phyloP scores from a whole-genome alignment of 1,140 invertebrate species.

The Steinernema khuongi region DNA sequence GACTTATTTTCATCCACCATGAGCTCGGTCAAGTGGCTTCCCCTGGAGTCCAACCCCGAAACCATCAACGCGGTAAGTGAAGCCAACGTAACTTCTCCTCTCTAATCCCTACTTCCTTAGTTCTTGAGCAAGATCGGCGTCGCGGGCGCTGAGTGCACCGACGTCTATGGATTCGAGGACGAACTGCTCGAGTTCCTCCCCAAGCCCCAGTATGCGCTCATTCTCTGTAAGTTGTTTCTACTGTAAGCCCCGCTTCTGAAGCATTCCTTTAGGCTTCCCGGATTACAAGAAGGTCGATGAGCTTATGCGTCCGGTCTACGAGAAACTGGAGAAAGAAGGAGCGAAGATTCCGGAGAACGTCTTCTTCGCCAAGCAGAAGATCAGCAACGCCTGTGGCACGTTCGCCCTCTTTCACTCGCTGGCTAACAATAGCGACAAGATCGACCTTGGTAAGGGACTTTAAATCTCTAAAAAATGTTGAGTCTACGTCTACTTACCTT shows the following conservation, averaged over 20 bases:
- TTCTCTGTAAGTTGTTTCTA: conserved; percentile 28
- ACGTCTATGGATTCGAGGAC: conserved; percentile 35
- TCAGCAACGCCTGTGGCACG: conserved; percentile 35
- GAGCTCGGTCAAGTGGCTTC: conserved; percentile 21
- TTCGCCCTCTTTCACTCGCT: conserved; percentile 36
- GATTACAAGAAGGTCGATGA: conserved; percentile 18
- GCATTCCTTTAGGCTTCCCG: conserved; percentile 19
- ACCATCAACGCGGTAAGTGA: conserved; percentile 37
- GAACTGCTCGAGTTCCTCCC: conserved; percentile 34
- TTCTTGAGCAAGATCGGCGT: conserved; percentile 36
- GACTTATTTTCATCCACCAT: too few species aligned
- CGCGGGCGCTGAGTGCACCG: conserved; percentile 19
- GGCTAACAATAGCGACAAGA: conserved; percentile 27
- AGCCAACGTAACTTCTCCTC: not conserved
- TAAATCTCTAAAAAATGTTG: not conserved
- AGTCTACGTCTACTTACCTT: conserved; percentile 1
- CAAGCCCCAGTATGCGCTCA: conserved; percentile 29
- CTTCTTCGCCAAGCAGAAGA: conserved; percentile 37
- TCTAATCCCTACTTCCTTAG: conserved; percentile 11
- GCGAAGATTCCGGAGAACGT: conserved; percentile 23
- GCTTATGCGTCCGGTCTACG: conserved; percentile 31
- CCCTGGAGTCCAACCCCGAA: conserved; percentile 37
- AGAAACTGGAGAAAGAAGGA: conserved; percentile 23
- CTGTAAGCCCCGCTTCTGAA: not conserved
- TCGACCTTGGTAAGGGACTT: conserved; percentile 29